A percentile compares a stretch with the other conserved stretches of the same genome.
phyloP scores from a whole-genome alignment of 2,888 invertebrate species.

The Eledona agricola region DNA sequence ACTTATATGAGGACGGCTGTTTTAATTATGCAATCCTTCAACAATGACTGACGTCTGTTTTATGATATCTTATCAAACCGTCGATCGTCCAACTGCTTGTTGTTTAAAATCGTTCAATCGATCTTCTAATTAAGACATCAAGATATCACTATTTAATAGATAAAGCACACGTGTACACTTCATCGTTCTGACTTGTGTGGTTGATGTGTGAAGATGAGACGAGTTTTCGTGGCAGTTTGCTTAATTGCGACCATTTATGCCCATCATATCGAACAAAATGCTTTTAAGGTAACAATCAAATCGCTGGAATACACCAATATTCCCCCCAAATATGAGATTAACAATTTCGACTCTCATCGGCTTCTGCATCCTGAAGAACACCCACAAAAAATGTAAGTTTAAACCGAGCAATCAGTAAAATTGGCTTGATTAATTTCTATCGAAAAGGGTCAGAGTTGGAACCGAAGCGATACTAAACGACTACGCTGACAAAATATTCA shows the following conservation, averaged over 20 bases:
- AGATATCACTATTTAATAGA: no score
- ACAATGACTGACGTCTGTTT: no score
- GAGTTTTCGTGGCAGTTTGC: conserved; percentile 2
- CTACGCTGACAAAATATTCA: conserved; percentile 64
- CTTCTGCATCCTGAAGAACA: not conserved
- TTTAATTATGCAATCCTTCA: no score
- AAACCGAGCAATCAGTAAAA: no score
- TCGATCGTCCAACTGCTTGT: no score
- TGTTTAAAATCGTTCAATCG: no score
- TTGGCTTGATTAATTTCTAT: not conserved
- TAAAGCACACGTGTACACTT: no score
- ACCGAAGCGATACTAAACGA: conserved; percentile 44
- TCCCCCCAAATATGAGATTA: conserved; percentile 8
- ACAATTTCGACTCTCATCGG: not conserved
- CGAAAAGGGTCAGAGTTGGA: conserved; percentile 2
- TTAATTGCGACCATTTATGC: conserved; percentile 15
- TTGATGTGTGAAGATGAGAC: no score
- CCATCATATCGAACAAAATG: conserved; percentile 10
- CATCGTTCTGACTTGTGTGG: no score
- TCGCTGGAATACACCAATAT: conserved; percentile 7
- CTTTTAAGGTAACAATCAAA: conserved; percentile 1
- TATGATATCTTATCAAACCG: no score
- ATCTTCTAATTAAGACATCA: no score
- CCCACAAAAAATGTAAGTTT: conserved; percentile 2
- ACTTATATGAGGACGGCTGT: no score